phyloP scores from a whole-genome alignment of 1,140 invertebrate species.

The Bombus polaris region DNA sequence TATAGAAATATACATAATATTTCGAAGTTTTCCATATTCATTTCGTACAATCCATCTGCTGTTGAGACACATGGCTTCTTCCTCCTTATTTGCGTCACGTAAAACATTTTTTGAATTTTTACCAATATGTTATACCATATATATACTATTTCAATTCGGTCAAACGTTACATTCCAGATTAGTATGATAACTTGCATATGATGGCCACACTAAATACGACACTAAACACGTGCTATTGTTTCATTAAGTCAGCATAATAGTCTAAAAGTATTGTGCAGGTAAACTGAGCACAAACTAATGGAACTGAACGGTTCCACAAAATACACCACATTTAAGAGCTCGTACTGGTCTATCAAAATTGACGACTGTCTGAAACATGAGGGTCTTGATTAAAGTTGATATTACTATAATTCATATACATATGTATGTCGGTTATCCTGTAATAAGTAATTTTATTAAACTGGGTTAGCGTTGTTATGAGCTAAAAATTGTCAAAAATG shows the following conservation, averaged over 20 bases:
- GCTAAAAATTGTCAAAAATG: no score
- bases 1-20: neutral
- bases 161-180: neutral
- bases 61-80: neutral
- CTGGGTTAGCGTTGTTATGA: no score
- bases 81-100: neutral
- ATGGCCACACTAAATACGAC: no score
- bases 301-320: neutral
- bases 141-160: neutral
- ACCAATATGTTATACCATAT: neutral
- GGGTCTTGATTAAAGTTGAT: no score
- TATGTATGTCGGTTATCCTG: no score
- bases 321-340: neutral
- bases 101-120: neutral
- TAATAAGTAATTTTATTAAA: no score
- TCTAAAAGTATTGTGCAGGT: neutral
- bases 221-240: neutral
- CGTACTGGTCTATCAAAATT: neutral
- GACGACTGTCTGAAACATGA: no score
- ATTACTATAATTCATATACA: no score
- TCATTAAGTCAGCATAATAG: neutral
- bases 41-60: neutral
- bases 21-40: constrained; percentile 10
- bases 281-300: neutral
- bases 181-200: no score